Percentiles rank a stretch among this genome's conserved stretches.
These are phyloP conservation scores for Chiloscyllium plagiosum DNA, from an alignment of 2,113 vertebrate genomes.

Conservation along the genomic window DNA sequence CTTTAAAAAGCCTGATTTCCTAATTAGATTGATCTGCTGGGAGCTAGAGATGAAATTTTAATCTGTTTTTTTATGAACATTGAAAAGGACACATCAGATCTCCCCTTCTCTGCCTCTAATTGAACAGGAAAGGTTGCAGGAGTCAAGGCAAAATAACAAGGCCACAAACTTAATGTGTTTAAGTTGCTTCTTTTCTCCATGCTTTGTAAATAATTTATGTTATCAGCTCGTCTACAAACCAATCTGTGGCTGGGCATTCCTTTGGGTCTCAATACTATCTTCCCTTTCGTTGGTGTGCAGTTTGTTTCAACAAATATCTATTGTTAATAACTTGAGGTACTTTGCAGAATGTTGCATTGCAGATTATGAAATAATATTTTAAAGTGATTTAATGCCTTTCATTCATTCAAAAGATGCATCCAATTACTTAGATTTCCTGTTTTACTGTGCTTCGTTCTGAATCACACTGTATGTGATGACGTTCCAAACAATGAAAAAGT, in stretches of 20 bases:
- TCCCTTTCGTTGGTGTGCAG: neutral
- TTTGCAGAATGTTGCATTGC: neutral
- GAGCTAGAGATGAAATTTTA: conserved; percentile 30
- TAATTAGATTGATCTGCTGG: conserved; percentile 20
- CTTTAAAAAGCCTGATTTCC: neutral
- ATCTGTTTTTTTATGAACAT: conserved; percentile 17
- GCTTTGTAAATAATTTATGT: conserved; percentile 65
- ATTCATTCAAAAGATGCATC: neutral
- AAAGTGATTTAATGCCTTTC: neutral
- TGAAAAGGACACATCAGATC: conserved; percentile 21
- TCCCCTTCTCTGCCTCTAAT: conserved; percentile 54
- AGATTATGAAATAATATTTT: neutral
- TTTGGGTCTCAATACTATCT: conserved; percentile 16
- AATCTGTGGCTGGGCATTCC: conserved; percentile 38
- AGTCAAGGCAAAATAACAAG: conserved; percentile 66
- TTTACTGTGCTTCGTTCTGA: neutral
- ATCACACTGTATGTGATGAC: neutral
- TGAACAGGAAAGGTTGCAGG: conserved; percentile 68
- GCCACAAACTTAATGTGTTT: conserved; percentile 59
- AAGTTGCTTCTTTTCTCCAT: conserved; percentile 55
- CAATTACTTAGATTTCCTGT: neutral
- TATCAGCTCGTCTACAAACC: conserved; percentile 49
- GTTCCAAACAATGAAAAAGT: conserved; percentile 15
- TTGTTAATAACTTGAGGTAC: neutral
- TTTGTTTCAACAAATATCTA: conserved; percentile 14